Evolutionary conservation across 2,797 vertebrate genomes (phyloP), one percentile per base, ranked within the genome.

Genomic region (Ctenosaura bakeri): DNA sequence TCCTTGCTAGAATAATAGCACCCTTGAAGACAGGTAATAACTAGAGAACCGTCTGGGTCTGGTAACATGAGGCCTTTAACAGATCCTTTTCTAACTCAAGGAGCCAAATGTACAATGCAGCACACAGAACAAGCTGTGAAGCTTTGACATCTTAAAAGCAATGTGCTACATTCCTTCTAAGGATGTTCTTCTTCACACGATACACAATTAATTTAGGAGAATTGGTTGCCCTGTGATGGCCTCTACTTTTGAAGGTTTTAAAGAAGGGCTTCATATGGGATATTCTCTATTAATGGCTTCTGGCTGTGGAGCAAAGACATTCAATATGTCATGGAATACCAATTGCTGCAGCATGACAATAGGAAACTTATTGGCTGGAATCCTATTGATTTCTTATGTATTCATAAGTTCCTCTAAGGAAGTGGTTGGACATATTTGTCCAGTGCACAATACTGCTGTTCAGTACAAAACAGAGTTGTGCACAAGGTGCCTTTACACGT

Each of bases 21-120:
- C 59, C 86, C 38, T 50, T 52, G 85, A 87, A 92, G 80, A 87
- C 85, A 87, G 86, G 81, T 71, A 84, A 83, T 78, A 92, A 87
- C 73, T 79, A 83, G 38, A 42, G 84, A 87, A 71, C 73, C 42
- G 80, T 87, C 88, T 86, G 84, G 62, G 59, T 83, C 84, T 89
- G 84, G 79, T 92, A 89, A 87, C n/a, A 83, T 42, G 80, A 77
- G 76, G 80, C 52, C n/a, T 79, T 83, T 59, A 56, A 52, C 24
- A 52, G 66, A 89, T 84, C n/a, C 35, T 84, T 87, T 59, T 78
- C 74, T 78, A 83, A 71, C 14, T n/a, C 84, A 77, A 77, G 83
- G 50, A n/a, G 56, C 83, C 76, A 79, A 71, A 38, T 76, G 42
- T 46, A 56, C 62, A 84, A 14, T 13, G 22, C 35, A 26, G 52